Base-by-base conservation (phyloP, 2,888 invertebrate species). In the Pristionchus entomophagus region DNA sequence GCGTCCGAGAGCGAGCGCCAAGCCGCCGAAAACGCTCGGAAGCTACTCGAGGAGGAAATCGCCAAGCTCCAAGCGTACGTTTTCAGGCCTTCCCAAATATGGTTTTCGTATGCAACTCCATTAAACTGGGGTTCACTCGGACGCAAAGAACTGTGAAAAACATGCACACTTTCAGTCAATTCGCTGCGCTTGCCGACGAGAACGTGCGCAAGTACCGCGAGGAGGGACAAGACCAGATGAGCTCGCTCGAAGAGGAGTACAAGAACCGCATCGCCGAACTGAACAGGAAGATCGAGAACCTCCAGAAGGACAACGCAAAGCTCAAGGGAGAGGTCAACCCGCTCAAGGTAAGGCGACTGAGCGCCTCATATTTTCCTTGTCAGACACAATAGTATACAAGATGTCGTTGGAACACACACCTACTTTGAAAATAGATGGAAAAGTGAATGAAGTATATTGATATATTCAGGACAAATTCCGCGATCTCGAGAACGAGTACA, bases 401-500 rank as follows among this genome's bases (percentile, higher is more conserved):
- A n/a, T n/a, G n/a, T n/a, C n/a, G n/a, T n/a, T n/a, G n/a, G n/a
- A n/a, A n/a, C n/a, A n/a, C n/a, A n/a, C n/a, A n/a, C n/a, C n/a
- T n/a, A n/a, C n/a, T n/a, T n/a, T n/a, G n/a, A n/a, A n/a, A n/a
- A n/a, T n/a, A n/a, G n/a, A n/a, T n/a, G n/a, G n/a, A n/a, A n/a
- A n/a, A n/a, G n/a, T n/a, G n/a, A n/a, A n/a, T n/a, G n/a, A n/a
- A n/a, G n/a, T n/a, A n/a, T n/a, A n/a, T n/a, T n/a, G n/a, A n/a
- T n/a, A n/a, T n/a, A n/a, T 85, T 10, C 29, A 88, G 62, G 86
- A 86, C 86, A 90, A 88, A 51, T 92, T 88, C 86, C 90, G 92
- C 35, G 93, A 93, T 84, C 85, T 92, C 87, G 93, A 93, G 85
- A 91, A 90, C 84, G 92, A 93, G 85, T 91, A 89, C 88, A 91